Percentiles rank a stretch among this genome's conserved stretches.
Evolutionary conservation across 37 sponge, comb jelly and placozoan genomes (phyloP).

Genomic region (Dysidea cf. avara): DNA sequence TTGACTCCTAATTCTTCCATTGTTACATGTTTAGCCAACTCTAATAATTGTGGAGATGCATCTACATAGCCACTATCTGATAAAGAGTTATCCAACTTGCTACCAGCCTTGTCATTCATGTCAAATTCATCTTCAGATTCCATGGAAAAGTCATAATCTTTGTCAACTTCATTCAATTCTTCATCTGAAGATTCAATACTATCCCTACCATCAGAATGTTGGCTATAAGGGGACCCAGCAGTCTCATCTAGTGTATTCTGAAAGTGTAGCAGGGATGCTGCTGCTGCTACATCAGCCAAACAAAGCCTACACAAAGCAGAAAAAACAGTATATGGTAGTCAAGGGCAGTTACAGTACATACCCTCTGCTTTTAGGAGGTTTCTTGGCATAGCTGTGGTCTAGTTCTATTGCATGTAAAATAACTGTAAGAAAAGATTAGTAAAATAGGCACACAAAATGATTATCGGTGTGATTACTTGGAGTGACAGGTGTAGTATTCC

Average conservation of each 20-base stretch:
- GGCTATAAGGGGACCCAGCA: neutral
- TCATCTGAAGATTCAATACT: slow-evolving; percentile 22
- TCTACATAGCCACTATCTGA: slow-evolving; percentile 41
- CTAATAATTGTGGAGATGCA: too few species aligned
- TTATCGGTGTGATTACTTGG: neutral
- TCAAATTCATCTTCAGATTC: slow-evolving; percentile 10
- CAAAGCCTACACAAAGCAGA: slow-evolving; percentile 13
- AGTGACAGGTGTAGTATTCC: neutral
- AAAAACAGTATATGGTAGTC: neutral
- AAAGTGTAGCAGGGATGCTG: slow-evolving; percentile 46
- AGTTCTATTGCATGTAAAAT: slow-evolving; percentile 35
- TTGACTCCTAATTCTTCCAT: too few species aligned
- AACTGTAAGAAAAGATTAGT: neutral
- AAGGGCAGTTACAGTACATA: neutral
- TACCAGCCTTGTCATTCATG: neutral
- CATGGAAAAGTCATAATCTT: neutral
- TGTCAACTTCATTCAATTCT: neutral
- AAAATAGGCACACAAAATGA: neutral
- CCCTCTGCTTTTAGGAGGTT: slow-evolving; percentile 1
- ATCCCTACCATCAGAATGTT: slow-evolving; percentile 6
- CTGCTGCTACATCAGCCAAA: slow-evolving; percentile 55
- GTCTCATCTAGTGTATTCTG: slow-evolving; percentile 1
- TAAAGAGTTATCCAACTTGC: neutral
- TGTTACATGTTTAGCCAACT: too few species aligned
- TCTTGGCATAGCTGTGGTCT: slow-evolving; percentile 55